Evolutionary conservation across 2,113 vertebrate genomes (phyloP), one percentile per base, ranked within the genome.

Genomic region (Centropus bengalensis): DNA sequence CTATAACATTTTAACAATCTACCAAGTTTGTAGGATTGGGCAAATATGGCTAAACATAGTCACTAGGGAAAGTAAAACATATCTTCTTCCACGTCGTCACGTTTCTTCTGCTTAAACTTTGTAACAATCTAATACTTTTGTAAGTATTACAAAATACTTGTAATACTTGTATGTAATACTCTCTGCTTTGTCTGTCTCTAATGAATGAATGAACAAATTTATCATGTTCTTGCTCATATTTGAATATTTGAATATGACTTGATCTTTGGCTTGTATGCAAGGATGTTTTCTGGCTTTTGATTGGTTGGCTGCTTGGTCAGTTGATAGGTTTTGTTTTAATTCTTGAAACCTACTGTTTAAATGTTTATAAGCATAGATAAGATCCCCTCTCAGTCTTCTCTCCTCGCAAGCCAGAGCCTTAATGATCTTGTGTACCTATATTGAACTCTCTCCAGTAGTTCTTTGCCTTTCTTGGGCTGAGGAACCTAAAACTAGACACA

Each of bases 261-360:
- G 30, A 44, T 42, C 27, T 55, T 40, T 33, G 7, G 3, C 12
- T 69, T 74, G 3, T 38, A 26, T 33, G 3, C 33, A 5, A 22
- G 28, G 21, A 12, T 49, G 3, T 19, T 1, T 60, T 47, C 47
- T 32, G 5, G 6, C 45, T 47, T 47, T 47, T 22, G 20, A 21
- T 77, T 36, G 16, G 0, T 64, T 68, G 4, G 0, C 52, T 42
- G 8, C 2, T 9, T 36, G 9, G 36, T 36, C 36, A 36, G 36
- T 26, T 69, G 21, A 5, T 49, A 42, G 5, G 5, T 68, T 70
- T 70, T 63, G 6, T 15, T 80, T 80, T 63, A 63, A 32, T 9
- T 44, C 42, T 44, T 44, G 42, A 44, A 12, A 44, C 42, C 42
- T 44, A 11, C 42, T 44, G 42, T 44, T 44, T 44, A 44, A 44